Evolutionary conservation across 1,140 invertebrate genomes (phyloP), one percentile per base, ranked within the genome.

Genomic region (Rhynchophorus ferrugineus): DNA sequence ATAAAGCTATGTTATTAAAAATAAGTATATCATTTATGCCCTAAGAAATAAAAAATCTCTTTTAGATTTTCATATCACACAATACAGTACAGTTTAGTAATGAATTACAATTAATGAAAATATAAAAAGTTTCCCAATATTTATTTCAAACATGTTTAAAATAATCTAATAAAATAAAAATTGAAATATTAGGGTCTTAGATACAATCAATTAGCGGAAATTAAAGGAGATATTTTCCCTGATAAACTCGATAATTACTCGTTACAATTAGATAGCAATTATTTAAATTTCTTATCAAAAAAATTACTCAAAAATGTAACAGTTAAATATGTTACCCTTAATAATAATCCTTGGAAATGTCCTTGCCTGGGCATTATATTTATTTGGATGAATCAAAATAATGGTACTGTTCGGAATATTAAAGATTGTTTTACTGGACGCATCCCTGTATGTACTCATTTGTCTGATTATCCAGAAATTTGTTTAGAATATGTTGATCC

Each of bases 281-380:
- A n/a, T n/a, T n/a, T n/a, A n/a, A n/a, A n/a, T 38, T 60, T 53
- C 39, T 16, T 60, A 16, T 20, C 58, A 6, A 55, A 57, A 8
- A 21, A 60, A 24, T 7, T 57, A n/a, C 35, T 60, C 16, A 44
- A 48, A 11, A 58, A 58, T 33, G n/a, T 60, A 9, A 21, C 51
- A 1, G 55, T 55, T 3, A 54, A 54, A 29, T 39, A 55, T 35
- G 20, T 60, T 20, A 48, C 37, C 1, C 2, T 58, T 6, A 38
- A 58, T 44, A 42, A 37, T 13, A 58, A 58, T 50, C 58, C 56
- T 21, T 60, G 58, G 58, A 55, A 50, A 18, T 60, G 58, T 42
- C 52, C 55, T 0, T 60, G 56, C 37, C 34, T 60, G 13, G 50
- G 51, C 11, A 44, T 38, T 16, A 55, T 60, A 19, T n/a, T 42